Percentiles rank a stretch among this genome's conserved stretches.
Evolutionary conservation across 2,113 vertebrate species (phyloP).

Genomic region (Mola mola): DNA sequence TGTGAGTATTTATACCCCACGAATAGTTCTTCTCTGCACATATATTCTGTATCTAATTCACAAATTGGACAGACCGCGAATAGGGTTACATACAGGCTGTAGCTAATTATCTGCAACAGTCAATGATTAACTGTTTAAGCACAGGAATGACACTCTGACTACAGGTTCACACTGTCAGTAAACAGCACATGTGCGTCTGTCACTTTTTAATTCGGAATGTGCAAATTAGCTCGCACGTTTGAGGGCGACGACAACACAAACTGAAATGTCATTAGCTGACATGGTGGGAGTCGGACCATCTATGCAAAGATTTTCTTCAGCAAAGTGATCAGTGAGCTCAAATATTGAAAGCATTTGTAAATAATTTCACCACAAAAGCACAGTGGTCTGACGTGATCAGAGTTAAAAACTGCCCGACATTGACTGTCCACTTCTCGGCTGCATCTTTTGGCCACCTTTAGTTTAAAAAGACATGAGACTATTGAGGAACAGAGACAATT

Average conservation of each 20-base stretch:
- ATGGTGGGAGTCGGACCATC: background rate
- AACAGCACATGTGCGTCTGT: slow-evolving; percentile 3
- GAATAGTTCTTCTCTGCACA: slow-evolving; percentile 49
- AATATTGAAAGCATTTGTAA: background rate
- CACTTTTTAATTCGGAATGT: background rate
- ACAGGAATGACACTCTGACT: background rate
- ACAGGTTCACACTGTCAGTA: background rate
- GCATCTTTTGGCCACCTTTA: no score
- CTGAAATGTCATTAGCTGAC: no score
- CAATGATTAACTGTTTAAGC: background rate
- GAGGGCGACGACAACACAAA: background rate
- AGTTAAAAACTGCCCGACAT: background rate
- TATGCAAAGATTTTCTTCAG: slow-evolving; percentile 13
- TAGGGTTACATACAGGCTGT: slow-evolving; percentile 36
- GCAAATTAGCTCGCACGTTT: no score
- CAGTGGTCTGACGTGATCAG: slow-evolving; percentile 10
- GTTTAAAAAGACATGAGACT: no score
- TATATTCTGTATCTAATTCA: slow-evolving; percentile 16
- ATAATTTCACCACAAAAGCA: background rate
- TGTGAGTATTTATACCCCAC: slow-evolving; percentile 45
- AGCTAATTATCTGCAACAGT: slow-evolving; percentile 15
- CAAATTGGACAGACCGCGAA: slow-evolving; percentile 14
- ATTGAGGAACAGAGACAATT: background rate
- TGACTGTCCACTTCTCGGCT: no score
- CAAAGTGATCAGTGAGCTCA: background rate